phyloP scores from a whole-genome alignment of 2,113 vertebrate species.

The Percina caprodes region DNA sequence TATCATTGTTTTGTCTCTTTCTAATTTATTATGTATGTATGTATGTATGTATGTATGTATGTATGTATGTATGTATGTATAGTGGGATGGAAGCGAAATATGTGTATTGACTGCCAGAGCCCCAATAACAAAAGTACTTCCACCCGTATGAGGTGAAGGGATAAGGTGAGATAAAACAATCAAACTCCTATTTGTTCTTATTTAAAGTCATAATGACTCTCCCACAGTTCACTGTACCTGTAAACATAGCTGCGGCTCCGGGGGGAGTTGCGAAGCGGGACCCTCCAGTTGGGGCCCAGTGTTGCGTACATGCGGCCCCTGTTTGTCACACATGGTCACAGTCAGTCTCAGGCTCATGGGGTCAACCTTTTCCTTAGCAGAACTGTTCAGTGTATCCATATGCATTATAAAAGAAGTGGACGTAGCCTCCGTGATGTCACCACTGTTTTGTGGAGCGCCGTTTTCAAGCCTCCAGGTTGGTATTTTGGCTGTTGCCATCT shows the following conservation, averaged over 20 bases:
- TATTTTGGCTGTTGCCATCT: too few species aligned
- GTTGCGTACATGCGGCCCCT: slow-evolving; percentile 97
- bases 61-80: too few species aligned
- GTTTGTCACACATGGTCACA: slow-evolving; percentile 83
- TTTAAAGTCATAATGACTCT: neutral
- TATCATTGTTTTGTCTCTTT: too few species aligned
- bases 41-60: too few species aligned
- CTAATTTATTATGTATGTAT: too few species aligned
- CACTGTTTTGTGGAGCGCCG: too few species aligned
- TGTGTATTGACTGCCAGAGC: too few species aligned
- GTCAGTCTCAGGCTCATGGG: slow-evolving; percentile 41
- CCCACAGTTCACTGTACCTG: slow-evolving; percentile 85
- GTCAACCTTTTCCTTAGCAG: neutral
- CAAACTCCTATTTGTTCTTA: neutral
- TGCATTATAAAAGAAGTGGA: too few species aligned
- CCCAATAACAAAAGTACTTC: neutral
- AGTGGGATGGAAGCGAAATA: too few species aligned
- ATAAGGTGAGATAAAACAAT: slow-evolving; percentile 5
- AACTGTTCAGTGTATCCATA: neutral
- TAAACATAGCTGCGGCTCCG: slow-evolving; percentile 92
- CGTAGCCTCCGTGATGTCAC: too few species aligned
- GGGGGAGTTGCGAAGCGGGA: slow-evolving; percentile 91
- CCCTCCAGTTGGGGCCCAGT: slow-evolving; percentile 96
- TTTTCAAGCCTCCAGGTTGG: too few species aligned
- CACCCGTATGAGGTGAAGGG: slow-evolving; percentile 6